Base-by-base conservation (phyloP, 2,888 invertebrate genomes). In the Gonocerus acuteangulatus region DNA sequence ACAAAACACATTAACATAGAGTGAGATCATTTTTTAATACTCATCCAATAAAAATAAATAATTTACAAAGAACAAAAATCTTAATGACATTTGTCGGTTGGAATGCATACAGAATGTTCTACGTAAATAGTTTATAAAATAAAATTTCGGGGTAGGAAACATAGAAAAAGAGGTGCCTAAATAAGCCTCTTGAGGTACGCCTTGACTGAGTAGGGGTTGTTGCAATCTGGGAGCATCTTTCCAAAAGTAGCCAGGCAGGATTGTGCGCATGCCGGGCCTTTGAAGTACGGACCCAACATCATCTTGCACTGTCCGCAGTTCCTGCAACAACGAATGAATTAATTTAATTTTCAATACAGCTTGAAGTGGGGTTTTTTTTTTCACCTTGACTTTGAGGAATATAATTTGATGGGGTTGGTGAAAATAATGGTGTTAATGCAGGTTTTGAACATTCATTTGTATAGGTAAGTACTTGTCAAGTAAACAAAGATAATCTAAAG, bases 251-350 rank as follows among this genome's bases (percentile, higher is more conserved):
- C 85, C 67, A 90, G 79, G 73, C 91, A 92, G 67, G 86, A 83
- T 69, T 89, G 86, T 0, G 89, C 91, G 73, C 91, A 92, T 0
- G 86, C 80, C 48, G 88, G 85, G 0, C 90, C 90, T 71, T 90
- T 86, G 75, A 92, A 92, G 77, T 87, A 89, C 0, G 82, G 82
- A 0, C 89, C 90, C 66, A 87, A 85, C 85, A 90, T 89, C 74
- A 86, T 87, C 75, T 88, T 89, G 74, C 91, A 91, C 71, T 89
- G 90, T 0, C 88, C 90, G 72, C 91, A 92, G 75, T 91, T 91
- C 70, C 68, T 68, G 63, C 9, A 57, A 62, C 45, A 47, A 15
- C n/a, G n/a, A 54, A 4, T 2, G 23, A 77, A 4, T 0, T 32
- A n/a, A 36, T 39, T 16, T 11, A 4, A 39, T 13, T 2, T 9